phyloP scores from a whole-genome alignment of 2,888 invertebrate genomes.

The Chymomyza caudatula region DNA sequence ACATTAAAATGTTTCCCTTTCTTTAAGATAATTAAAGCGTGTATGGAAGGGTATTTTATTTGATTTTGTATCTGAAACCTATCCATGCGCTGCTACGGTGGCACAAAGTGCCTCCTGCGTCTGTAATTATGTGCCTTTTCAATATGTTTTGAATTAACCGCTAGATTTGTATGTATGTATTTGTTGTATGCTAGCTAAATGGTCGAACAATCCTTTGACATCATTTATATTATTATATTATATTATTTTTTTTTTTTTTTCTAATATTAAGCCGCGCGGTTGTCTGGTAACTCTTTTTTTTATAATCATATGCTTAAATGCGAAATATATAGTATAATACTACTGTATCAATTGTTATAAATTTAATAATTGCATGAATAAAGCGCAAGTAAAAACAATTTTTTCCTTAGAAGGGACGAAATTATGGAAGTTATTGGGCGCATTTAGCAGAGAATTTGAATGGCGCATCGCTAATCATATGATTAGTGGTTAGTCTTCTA shows the following conservation, averaged over 20 bases:
- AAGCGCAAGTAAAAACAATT: conserved; percentile 44
- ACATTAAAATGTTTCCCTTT: background rate
- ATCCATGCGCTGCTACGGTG: conserved; percentile 35
- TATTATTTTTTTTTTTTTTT: conserved; percentile 44
- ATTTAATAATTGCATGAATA: conserved; percentile 66
- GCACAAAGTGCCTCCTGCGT: conserved; percentile 46
- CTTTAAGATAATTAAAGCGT: background rate
- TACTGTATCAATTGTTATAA: conserved; percentile 68
- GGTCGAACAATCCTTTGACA: conserved; percentile 2
- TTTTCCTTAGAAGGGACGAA: no score
- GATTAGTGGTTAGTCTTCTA: no score
- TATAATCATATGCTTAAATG: conserved; percentile 19
- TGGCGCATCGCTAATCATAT: no score
- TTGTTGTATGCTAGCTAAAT: conserved; percentile 36
- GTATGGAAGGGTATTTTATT: background rate
- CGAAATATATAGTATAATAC: conserved; percentile 37
- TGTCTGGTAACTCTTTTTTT: conserved; percentile 49
- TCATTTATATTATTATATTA: conserved; percentile 6
- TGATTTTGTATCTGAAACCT: conserved; percentile 9
- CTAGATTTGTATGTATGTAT: conserved; percentile 16
- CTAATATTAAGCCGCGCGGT: conserved; percentile 59
- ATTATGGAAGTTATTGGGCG: no score
- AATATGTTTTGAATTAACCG: conserved; percentile 52
- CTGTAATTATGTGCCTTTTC: conserved; percentile 68
- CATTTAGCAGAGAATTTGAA: no score